Evolutionary conservation across 2,797 vertebrate genomes (phyloP), one percentile per base, ranked within the genome.

Genomic region (Brachyrhaphis roseni): DNA sequence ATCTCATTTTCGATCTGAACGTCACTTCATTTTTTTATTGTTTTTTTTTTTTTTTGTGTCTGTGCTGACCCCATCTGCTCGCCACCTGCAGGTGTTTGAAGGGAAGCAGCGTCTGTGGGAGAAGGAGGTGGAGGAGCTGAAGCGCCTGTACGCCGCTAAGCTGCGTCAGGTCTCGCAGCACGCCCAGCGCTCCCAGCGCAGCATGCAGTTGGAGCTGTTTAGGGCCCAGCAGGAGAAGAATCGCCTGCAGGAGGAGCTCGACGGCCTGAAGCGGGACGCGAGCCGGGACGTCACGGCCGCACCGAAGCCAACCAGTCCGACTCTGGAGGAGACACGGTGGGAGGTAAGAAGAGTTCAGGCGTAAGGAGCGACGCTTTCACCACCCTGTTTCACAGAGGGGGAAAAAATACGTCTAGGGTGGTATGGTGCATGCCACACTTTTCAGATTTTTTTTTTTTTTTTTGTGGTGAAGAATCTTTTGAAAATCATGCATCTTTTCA

Each of bases 71-170:
- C 41, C 72, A 79, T 84, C 62, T 70, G 78, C 71, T 85, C 12
- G 0, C 28, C 31, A 2, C 74, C 59, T 47, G 76, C 93, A 99
- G 98, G 97, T 96, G 15, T 97, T 98, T 80, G 98, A 99, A 88
- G 98, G 97, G 79, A 98, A 98, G 91, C 98, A 99, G 95, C 96
- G 97, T 66, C 92, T 98, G 82, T 99, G 98, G 98, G 96, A 98
- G 95, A 97, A 97, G 0, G 97, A 98, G 89, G 95, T 99, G 84
- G 95, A 97, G 0, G 98, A 99, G 89, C 96, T 99, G 86, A 99
- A 98, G 93, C 96, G 96, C 77, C 95, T 99, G 80, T 99, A 99
- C 4, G 88, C 96, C 36, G 95, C 96, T 41, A 96, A 98, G 93
- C 95, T 99, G 88, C 97, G 97, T 0, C 98, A 99, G 92, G 96